Percentiles rank a stretch among this genome's conserved stretches.
Evolutionary conservation across 1,140 invertebrate genomes (phyloP).

Genomic region (Bombyx mandarina): DNA sequence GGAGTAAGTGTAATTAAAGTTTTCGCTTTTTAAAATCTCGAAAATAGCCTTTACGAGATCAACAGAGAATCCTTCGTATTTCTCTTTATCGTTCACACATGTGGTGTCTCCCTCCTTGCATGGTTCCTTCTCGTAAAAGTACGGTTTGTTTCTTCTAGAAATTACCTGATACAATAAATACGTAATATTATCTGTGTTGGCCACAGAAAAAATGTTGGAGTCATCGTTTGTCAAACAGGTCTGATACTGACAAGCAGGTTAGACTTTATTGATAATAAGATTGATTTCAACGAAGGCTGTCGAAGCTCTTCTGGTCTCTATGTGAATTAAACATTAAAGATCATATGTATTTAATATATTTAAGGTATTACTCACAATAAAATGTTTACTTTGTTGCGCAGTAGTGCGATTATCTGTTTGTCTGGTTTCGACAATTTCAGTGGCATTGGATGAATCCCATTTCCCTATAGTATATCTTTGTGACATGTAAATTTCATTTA

Average conservation of each 20-base stretch:
- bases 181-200: not conserved
- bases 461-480: conserved; percentile 34
- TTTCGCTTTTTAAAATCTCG: conserved; percentile 70
- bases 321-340: too few relatives aligned
- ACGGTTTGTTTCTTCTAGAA: conserved; percentile 48
- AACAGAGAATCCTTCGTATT: conserved; percentile 84
- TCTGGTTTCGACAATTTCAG: conserved; percentile 27
- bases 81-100: conserved; percentile 51
- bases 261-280: too few relatives aligned
- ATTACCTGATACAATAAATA: conserved; percentile 33
- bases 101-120: conserved; percentile 27
- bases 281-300: too few relatives aligned
- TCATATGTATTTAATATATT: not conserved
- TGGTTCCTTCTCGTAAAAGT: conserved; percentile 40
- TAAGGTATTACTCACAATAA: conserved; percentile 37
- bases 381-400: conserved; percentile 41
- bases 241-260: too few relatives aligned
- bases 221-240: too few relatives aligned
- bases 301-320: too few relatives aligned
- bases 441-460: conserved; percentile 33
- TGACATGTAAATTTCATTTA: conserved; percentile 47
- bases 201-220: too few relatives aligned
- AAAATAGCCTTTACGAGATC: conserved; percentile 84
- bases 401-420: conserved; percentile 14
- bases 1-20: conserved; percentile 49